Percentiles rank a stretch among this genome's conserved stretches.
phyloP scores from a whole-genome alignment of 2,888 invertebrate species.

The Dryococelus australis region DNA sequence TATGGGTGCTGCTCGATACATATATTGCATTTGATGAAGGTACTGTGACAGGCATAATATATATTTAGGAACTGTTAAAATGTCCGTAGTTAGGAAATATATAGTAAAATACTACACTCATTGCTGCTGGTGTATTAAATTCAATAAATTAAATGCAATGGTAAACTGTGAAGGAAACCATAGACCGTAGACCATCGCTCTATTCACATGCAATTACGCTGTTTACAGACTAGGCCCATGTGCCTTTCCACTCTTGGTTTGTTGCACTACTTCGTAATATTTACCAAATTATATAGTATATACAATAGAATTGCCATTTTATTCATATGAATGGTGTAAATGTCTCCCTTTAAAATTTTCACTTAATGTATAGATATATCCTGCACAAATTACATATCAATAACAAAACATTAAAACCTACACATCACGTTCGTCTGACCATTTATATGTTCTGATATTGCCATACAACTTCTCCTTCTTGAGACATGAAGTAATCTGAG shows the following conservation, averaged over 20 bases:
- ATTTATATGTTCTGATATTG: neutral
- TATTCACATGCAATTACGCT: neutral
- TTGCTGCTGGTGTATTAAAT: neutral
- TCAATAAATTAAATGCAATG: neutral
- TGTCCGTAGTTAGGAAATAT: neutral
- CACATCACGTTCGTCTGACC: neutral
- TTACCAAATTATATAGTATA: neutral
- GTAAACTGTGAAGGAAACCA: neutral
- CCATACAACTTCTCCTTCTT: constrained; percentile 18
- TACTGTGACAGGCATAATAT: neutral
- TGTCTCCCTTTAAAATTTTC: too few relatives aligned
- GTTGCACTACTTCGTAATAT: too few relatives aligned
- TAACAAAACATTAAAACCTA: neutral
- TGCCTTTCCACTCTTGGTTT: too few relatives aligned
- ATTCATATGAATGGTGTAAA: neutral
- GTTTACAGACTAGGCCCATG: too few relatives aligned
- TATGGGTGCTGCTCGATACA: neutral
- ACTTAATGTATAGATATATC: neutral
- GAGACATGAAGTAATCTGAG: neutral
- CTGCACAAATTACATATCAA: neutral
- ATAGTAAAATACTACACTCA: neutral
- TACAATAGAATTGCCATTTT: too few relatives aligned
- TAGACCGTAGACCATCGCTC: neutral
- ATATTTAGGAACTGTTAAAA: neutral
- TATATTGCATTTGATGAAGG: neutral